A percentile compares a stretch with the other conserved stretches of the same genome.
Conservation (phyloP, 2,888 invertebrate genomes). For the Nycteola revayana region DNA sequence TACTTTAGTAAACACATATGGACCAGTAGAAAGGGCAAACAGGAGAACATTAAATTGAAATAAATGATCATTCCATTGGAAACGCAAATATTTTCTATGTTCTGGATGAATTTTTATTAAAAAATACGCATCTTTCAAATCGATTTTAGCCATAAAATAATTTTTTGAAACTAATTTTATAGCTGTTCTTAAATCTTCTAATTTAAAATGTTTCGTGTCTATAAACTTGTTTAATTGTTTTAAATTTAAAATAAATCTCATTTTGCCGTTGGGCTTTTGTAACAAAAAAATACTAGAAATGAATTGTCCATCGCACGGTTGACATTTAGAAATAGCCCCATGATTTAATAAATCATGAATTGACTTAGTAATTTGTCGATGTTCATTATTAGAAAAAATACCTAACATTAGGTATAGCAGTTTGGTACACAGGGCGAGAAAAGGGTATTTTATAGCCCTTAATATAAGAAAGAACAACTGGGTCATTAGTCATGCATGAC, state of each 20-base stretch:
- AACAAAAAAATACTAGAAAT: no score
- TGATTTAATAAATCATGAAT: no score
- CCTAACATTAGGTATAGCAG: neutral
- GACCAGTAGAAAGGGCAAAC: conserved; percentile 12
- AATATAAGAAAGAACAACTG: neutral
- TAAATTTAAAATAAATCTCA: conserved; percentile 4
- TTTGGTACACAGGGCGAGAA: neutral
- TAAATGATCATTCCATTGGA: conserved; percentile 2
- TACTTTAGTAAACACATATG: no score
- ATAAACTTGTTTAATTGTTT: conserved; percentile 5
- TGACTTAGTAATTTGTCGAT: neutral
- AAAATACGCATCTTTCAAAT: conserved; percentile 8
- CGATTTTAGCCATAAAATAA: neutral
- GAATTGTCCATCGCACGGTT: neutral
- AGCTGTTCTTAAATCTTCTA: conserved; percentile 1
- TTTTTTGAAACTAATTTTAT: neutral
- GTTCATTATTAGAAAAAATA: neutral
- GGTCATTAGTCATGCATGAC: neutral
- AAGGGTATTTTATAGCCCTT: conserved; percentile 3
- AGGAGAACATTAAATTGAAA: conserved; percentile 14
- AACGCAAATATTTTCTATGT: conserved; percentile 9
- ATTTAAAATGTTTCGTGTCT: no score
- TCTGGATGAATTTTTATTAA: conserved; percentile 6
- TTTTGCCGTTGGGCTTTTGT: conserved; percentile 4
- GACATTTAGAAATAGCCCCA: no score